Evolutionary conservation across 2,888 invertebrate genomes (phyloP).

Genomic region (Isoperla grammatica): DNA sequence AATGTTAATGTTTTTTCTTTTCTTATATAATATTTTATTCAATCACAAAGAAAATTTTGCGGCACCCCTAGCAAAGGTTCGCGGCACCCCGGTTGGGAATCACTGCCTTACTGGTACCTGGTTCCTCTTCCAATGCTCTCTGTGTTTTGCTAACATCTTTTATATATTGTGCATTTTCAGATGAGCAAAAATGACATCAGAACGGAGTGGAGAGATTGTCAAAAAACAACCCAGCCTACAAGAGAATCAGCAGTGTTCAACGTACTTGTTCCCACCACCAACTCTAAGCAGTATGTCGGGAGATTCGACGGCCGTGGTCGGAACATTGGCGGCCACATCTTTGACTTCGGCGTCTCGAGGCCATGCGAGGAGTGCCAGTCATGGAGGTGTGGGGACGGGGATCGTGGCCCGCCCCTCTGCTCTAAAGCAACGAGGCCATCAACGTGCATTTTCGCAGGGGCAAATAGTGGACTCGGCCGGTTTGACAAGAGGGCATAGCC

Average conservation of each 20-base stretch:
- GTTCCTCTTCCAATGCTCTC: too few relatives aligned
- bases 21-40: too few relatives aligned
- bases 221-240: constrained; percentile 28
- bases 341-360: constrained; percentile 36
- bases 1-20: too few relatives aligned
- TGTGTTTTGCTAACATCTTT: too few relatives aligned
- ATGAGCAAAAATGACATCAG: constrained; percentile 65
- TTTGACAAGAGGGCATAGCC: constrained; percentile 60
- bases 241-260: constrained; percentile 34
- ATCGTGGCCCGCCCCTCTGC: constrained; percentile 57
- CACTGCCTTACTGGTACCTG: neutral
- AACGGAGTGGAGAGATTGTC: constrained; percentile 52
- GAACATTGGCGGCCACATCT: neutral
- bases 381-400: constrained; percentile 61
- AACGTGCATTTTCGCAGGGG: constrained; percentile 81
- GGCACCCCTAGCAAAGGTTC: too few relatives aligned
- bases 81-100: too few relatives aligned
- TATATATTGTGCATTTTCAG: constrained; percentile 47
- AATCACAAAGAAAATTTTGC: too few relatives aligned
- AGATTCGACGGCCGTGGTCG: constrained; percentile 4
- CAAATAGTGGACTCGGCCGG: constrained; percentile 52
- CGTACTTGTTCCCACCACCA: constrained; percentile 35
- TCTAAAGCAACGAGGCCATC: constrained; percentile 71
- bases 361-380: constrained; percentile 78
- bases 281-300: constrained; percentile 4